Percentiles rank a stretch among this genome's conserved stretches.
Evolutionary conservation across 2,888 invertebrate genomes (phyloP).

Genomic region (Agapostemon virescens): DNA sequence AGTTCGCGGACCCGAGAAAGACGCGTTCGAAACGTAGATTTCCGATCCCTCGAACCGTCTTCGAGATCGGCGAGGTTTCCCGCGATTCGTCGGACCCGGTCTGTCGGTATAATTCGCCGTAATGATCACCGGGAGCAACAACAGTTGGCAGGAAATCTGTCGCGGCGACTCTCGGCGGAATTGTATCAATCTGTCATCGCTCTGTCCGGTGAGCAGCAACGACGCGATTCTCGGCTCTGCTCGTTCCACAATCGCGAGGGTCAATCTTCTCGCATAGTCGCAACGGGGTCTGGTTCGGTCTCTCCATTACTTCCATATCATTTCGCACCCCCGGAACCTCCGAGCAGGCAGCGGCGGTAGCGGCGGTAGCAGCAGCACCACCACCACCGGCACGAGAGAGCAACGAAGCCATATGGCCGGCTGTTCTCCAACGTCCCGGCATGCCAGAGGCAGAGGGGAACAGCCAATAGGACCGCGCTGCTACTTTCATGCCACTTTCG

Average conservation of each 20-base stretch:
- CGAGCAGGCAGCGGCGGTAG: slow-evolving; percentile 15
- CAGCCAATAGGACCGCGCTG: slow-evolving; percentile 67
- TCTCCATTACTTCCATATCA: slow-evolving; percentile 80
- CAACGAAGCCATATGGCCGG: slow-evolving; percentile 74
- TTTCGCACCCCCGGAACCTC: slow-evolving; percentile 78
- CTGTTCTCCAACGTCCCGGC: slow-evolving; percentile 39
- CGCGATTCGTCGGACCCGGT: slow-evolving; percentile 42
- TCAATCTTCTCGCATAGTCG: slow-evolving; percentile 77
- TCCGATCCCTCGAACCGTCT: too few species aligned
- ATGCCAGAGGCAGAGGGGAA: slow-evolving; percentile 35
- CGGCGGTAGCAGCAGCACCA: too few species aligned
- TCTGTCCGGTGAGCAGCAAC: slow-evolving; percentile 52
- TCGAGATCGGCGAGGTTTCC: neutral
- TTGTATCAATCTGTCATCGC: slow-evolving; percentile 80
- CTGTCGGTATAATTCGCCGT: slow-evolving; percentile 70
- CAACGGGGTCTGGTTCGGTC: slow-evolving; percentile 71
- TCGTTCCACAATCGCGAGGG: slow-evolving; percentile 74
- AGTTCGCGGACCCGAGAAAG: too few species aligned
- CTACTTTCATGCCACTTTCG: slow-evolving; percentile 78
- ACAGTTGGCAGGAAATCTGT: slow-evolving; percentile 80
- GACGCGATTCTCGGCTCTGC: slow-evolving; percentile 38
- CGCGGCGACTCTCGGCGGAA: slow-evolving; percentile 77
- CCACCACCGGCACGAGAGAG: slow-evolving; percentile 49
- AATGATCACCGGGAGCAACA: slow-evolving; percentile 68
- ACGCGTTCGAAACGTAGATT: too few species aligned